Evolutionary conservation across 2,888 invertebrate species (phyloP).

Genomic region (Caenorhabditis sp.): DNA sequence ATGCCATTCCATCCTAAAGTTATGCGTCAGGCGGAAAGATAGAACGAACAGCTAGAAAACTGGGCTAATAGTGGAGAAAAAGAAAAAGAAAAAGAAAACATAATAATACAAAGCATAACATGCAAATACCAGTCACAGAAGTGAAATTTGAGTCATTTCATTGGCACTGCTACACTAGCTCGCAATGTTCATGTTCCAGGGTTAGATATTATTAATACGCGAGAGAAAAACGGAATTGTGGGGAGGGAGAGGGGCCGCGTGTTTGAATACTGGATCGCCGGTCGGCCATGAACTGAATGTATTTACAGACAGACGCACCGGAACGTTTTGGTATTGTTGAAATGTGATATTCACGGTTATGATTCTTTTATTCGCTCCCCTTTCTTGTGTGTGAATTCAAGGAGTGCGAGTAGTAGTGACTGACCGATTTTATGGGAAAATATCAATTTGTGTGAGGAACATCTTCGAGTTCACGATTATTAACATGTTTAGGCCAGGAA

Average conservation of each 20-base stretch:
- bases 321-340: conserved; percentile 45
- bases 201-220: conserved; percentile 45
- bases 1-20: too few relatives aligned
- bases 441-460: not conserved
- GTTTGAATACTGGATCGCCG: conserved; percentile 49
- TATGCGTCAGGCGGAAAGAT: too few relatives aligned
- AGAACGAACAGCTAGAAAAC: too few relatives aligned
- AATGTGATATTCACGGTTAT: conserved; percentile 30
- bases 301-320: conserved; percentile 26
- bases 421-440: not conserved
- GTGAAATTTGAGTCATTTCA: conserved; percentile 41
- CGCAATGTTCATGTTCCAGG: too few relatives aligned
- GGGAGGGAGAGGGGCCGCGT: not conserved
- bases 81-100: too few relatives aligned
- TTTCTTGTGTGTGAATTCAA: not conserved
- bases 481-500: too few relatives aligned
- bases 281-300: conserved; percentile 44
- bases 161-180: too few relatives aligned
- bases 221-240: not conserved
- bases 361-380: not conserved
- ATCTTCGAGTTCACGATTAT: too few relatives aligned
- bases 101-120: not conserved
- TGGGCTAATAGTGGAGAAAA: too few relatives aligned
- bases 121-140: not conserved
- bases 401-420: not conserved